Evolutionary conservation across 2,888 invertebrate genomes (phyloP).

Genomic region (Epirrhoe tristata): DNA sequence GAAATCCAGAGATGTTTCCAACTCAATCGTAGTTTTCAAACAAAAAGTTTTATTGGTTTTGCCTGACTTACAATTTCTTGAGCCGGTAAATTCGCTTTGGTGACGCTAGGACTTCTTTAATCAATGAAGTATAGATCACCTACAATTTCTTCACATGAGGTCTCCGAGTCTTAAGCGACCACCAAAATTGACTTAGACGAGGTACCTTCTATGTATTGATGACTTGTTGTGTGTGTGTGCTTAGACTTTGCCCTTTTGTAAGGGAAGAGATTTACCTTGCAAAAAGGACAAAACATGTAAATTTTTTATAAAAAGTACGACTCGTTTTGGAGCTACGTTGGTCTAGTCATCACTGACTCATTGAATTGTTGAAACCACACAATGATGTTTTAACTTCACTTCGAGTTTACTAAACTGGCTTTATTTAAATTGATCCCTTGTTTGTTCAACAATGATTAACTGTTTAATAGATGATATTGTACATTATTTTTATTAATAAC

Average conservation of each 20-base stretch:
- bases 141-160: not conserved
- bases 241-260: no score
- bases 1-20: slow-evolving; percentile 34
- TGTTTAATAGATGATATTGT: not conserved
- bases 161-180: not conserved
- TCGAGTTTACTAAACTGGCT: slow-evolving; percentile 19
- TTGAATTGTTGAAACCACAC: slow-evolving; percentile 22
- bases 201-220: no score
- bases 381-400: slow-evolving; percentile 20
- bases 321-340: not conserved
- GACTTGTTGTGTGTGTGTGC: no score
- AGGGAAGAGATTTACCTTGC: no score
- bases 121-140: not conserved
- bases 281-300: no score
- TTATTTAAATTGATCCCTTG: not conserved
- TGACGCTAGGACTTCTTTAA: not conserved
- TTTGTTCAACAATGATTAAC: slow-evolving; percentile 3
- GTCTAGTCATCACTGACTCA: slow-evolving; percentile 22
- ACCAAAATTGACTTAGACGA: no score
- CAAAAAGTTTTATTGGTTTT: slow-evolving; percentile 49
- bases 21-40: slow-evolving; percentile 46
- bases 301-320: not conserved
- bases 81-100: not conserved
- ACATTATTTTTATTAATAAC: no score
- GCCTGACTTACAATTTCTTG: slow-evolving; percentile 11